Conservation (phyloP, 2,888 invertebrate species). For the Odontocerum albicorne region DNA sequence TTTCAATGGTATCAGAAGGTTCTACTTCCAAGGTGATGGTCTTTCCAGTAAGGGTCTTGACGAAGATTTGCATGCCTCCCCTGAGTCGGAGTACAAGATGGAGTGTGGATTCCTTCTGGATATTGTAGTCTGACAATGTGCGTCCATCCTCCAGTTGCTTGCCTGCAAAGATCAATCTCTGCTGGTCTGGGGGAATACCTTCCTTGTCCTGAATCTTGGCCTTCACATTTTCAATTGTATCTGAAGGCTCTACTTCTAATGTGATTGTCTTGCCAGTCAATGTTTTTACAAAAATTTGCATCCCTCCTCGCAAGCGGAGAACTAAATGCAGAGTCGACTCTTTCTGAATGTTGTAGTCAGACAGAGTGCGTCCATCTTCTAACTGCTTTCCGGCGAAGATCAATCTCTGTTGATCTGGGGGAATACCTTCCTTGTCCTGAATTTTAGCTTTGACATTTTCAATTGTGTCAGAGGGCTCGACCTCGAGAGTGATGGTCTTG, state of each 20-base stretch:
- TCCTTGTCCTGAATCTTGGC: conserved; percentile 58
- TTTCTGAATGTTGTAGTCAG: conserved; percentile 63
- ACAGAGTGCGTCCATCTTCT: conserved; percentile 59
- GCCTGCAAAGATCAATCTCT: conserved; percentile 64
- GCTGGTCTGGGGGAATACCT: conserved; percentile 61
- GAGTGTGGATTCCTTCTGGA: conserved; percentile 63
- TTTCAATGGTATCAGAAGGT: conserved; percentile 62
- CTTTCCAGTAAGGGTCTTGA: conserved; percentile 24
- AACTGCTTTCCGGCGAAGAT: conserved; percentile 61
- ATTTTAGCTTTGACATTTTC: conserved; percentile 59
- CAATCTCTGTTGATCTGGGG: conserved; percentile 58
- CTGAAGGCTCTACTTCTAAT: conserved; percentile 59
- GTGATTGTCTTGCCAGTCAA: conserved; percentile 63
- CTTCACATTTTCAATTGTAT: conserved; percentile 65
- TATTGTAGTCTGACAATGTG: conserved; percentile 66
- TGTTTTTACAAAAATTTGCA: conserved; percentile 65
- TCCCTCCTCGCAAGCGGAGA: conserved; percentile 62
- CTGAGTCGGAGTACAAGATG: conserved; percentile 61
- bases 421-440: conserved; percentile 58
- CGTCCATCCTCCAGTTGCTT: conserved; percentile 69
- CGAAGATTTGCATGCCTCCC: conserved; percentile 44
- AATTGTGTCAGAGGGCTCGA: conserved; percentile 61
- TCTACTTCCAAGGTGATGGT: conserved; percentile 49
- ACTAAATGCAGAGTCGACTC: conserved; percentile 57
- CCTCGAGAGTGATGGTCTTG: conserved; percentile 59